Conservation (phyloP, 2,797 vertebrate species). For the Otolemur crassicaudatus region DNA sequence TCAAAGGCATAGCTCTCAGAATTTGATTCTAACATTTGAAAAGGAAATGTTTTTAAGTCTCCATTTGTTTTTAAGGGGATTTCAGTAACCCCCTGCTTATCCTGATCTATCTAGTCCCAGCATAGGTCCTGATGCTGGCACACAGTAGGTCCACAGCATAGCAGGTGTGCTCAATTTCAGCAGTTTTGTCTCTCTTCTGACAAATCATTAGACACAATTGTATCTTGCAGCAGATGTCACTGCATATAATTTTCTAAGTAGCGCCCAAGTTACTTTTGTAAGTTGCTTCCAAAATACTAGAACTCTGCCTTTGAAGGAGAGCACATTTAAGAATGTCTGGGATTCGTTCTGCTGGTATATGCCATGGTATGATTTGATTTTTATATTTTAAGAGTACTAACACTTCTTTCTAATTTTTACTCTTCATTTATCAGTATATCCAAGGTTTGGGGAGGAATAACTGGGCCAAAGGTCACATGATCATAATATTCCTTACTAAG, state of each 20-base stretch:
- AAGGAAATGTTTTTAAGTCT: neutral
- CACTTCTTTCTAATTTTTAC: constrained; percentile 25
- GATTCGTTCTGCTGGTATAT: neutral
- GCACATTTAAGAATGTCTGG: neutral
- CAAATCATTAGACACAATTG: neutral
- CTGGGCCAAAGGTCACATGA: neutral
- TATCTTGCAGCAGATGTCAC: neutral
- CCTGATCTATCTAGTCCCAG: neutral
- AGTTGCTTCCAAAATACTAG: constrained; percentile 5
- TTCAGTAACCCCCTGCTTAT: neutral
- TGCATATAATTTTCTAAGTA: constrained; percentile 29
- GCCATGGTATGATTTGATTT: neutral
- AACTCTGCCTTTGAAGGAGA: constrained; percentile 20
- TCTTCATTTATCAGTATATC: constrained; percentile 9
- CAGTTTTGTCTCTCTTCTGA: neutral
- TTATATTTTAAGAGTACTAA: neutral
- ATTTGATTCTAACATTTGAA: neutral
- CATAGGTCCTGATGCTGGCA: neutral
- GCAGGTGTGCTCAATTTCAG: neutral
- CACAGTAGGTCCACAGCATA: neutral
- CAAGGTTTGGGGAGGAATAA: constrained; percentile 3
- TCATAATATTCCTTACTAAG: neutral
- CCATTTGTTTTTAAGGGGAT: neutral
- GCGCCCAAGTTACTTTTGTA: neutral
- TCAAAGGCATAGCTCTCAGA: neutral